Evolutionary conservation across 2,888 invertebrate species (phyloP).

Genomic region (Priapulus caudatus): DNA sequence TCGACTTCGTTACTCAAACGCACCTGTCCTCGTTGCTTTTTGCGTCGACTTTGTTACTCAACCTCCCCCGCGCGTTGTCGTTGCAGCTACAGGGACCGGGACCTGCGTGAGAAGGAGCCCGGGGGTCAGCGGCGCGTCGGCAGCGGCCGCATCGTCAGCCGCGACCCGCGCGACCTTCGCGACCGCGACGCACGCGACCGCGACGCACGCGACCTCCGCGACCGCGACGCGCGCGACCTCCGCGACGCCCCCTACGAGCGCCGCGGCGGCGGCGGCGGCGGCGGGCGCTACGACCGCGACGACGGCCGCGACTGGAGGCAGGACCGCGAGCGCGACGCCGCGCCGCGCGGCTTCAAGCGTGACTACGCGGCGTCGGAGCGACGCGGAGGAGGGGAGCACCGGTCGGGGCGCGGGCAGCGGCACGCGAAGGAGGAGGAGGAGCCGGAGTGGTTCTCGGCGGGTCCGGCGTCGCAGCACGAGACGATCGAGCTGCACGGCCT

Average conservation of each 20-base stretch:
- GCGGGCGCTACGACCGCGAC: conserved; percentile 37
- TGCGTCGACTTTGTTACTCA: too few species aligned
- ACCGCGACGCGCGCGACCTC: conserved; percentile 36
- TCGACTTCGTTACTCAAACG: too few species aligned
- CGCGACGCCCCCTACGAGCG: conserved; percentile 41
- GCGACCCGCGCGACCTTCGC: too few species aligned
- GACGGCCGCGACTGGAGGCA: conserved; percentile 32
- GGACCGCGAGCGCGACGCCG: conserved; percentile 33
- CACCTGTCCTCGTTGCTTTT: too few species aligned
- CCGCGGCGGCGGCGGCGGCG: conserved; percentile 45
- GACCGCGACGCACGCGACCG: too few species aligned
- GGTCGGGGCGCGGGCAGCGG: conserved; percentile 18
- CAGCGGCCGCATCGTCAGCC: conserved; percentile 65
- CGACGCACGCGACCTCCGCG: too few species aligned
- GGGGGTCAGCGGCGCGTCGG: conserved; percentile 57
- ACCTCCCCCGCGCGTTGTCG: too few species aligned
- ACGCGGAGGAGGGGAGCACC: conserved; percentile 14
- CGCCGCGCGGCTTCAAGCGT: conserved; percentile 6
- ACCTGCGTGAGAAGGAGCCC: background rate
- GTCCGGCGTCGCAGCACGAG: conserved; percentile 78
- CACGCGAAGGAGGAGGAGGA: conserved; percentile 50
- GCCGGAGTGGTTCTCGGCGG: conserved; percentile 72
- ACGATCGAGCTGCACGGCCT: conserved; percentile 87
- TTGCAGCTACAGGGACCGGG: too few species aligned
- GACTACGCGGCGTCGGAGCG: conserved; percentile 20